Base-by-base conservation (phyloP, 1,140 invertebrate genomes). In the Dufourea novaeangliae region DNA sequence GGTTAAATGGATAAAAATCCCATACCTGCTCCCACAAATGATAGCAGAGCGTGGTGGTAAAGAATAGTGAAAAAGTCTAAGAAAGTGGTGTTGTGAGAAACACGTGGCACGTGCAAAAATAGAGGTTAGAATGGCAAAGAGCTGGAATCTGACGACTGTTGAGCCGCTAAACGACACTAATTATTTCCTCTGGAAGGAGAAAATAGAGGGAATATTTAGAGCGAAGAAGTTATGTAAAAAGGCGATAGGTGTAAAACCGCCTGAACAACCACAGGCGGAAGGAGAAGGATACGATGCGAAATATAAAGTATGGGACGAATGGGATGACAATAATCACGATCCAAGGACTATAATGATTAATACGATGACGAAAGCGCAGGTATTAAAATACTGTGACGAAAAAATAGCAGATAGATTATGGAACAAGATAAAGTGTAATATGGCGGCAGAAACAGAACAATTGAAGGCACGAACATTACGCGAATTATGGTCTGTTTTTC, bases 161-260 rank as follows among this genome's bases (percentile, higher is more conserved):
- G 50, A 52, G n/a, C 50, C 50, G 4, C n/a, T 52, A 14, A 52
- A 52, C 14, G n/a, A 52, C n/a, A 22, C 50, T 1, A 75, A 67
- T 6, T 75, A 75, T 61, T 75, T 75, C 5, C 1, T 75, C 0
- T 75, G 63, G 72, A 44, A 20, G 0, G 72, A 75, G 1, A 75
- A 75, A 34, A 56, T 74, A 12, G 39, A 74, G 20, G 72, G 52
- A 6, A 66, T 66, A 1, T 0, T 74, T 2, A 54, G 63, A 75
- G 1, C 39, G 0, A 75, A 75, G 7, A 67, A 66, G 50, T 7
- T 75, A 1, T 75, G 72, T 50, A 74, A 74, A 1, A 67, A 59
- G 12, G 52, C 67, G 1, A 67, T 75, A 1, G 57, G 57, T 20
- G 29, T 57, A 25, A 67, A 50, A 20, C 29, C 63, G 5, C 54